These are phyloP conservation scores for Gadus macrocephalus DNA, from an alignment of 2,113 vertebrate genomes.

Conservation along the genomic window DNA sequence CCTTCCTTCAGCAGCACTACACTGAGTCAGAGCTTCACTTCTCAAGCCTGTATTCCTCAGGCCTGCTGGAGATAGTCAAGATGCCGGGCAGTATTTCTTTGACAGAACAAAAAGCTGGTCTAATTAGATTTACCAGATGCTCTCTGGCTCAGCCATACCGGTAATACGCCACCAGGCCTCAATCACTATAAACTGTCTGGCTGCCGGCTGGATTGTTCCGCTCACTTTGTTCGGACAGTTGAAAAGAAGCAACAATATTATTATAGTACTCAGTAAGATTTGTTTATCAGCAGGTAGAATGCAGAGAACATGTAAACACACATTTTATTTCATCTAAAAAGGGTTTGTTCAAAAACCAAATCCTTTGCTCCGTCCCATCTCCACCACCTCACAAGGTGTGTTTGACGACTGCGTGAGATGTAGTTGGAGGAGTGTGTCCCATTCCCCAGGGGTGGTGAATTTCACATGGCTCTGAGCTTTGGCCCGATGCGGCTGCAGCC, in stretches of 20 bases:
- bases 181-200: too few species aligned
- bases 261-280: too few species aligned
- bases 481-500: constrained; percentile 24
- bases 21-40: constrained; percentile 38
- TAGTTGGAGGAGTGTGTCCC: constrained; percentile 27
- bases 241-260: too few species aligned
- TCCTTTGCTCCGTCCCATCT: too few species aligned
- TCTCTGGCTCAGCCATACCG: constrained; percentile 50
- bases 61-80: constrained; percentile 58
- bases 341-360: too few species aligned
- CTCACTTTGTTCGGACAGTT: too few species aligned
- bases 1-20: constrained; percentile 23
- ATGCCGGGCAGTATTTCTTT: constrained; percentile 51
- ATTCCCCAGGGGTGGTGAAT: constrained; percentile 54
- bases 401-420: constrained; percentile 25
- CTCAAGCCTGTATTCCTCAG: constrained; percentile 43
- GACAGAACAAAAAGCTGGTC: constrained; percentile 56
- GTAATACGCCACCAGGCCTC: constrained; percentile 45
- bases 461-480: constrained; percentile 59
- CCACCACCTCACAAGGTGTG: background rate
- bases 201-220: too few species aligned
- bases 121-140: constrained; percentile 65
- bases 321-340: too few species aligned
- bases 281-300: too few species aligned
- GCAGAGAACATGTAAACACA: too few species aligned